Conservation (phyloP, 2,797 vertebrate species). For the Merluccius polli region DNA sequence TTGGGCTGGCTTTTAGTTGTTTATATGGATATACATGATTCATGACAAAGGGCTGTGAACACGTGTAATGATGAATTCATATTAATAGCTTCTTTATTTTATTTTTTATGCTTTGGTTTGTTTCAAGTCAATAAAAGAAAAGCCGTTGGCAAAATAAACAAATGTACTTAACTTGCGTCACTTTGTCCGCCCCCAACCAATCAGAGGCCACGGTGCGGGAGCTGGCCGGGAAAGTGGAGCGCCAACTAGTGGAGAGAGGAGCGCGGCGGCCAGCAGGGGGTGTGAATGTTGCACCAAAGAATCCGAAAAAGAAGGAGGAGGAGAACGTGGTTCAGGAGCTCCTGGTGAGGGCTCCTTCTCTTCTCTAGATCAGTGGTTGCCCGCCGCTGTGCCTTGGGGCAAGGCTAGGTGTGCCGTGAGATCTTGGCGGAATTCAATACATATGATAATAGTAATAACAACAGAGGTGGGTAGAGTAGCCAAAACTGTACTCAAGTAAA, state of each 20-base stretch:
- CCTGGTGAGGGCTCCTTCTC: conserved; percentile 49
- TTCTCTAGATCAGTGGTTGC: neutral
- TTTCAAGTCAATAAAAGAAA: neutral
- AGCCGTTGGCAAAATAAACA: neutral
- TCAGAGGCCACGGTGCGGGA: conserved; percentile 56
- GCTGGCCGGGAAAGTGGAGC: conserved; percentile 58
- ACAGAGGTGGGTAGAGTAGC: too few relatives aligned
- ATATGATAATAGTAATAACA: too few relatives aligned
- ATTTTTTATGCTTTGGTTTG: neutral
- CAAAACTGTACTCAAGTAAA: too few relatives aligned
- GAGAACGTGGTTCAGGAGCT: conserved; percentile 60
- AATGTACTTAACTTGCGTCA: too few relatives aligned
- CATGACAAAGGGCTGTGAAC: neutral
- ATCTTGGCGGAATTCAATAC: too few relatives aligned
- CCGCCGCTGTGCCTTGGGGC: neutral
- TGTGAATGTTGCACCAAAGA: conserved; percentile 56
- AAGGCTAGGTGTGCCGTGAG: neutral
- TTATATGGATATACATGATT: too few relatives aligned
- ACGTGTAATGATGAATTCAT: neutral
- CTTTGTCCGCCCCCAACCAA: neutral
- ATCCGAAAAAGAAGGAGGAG: neutral
- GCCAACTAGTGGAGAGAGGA: conserved; percentile 50
- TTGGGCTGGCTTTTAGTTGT: neutral
- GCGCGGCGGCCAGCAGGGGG: conserved; percentile 64
- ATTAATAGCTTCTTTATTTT: neutral